Conservation (phyloP, 1,140 invertebrate species). For the Venturia canescens region DNA sequence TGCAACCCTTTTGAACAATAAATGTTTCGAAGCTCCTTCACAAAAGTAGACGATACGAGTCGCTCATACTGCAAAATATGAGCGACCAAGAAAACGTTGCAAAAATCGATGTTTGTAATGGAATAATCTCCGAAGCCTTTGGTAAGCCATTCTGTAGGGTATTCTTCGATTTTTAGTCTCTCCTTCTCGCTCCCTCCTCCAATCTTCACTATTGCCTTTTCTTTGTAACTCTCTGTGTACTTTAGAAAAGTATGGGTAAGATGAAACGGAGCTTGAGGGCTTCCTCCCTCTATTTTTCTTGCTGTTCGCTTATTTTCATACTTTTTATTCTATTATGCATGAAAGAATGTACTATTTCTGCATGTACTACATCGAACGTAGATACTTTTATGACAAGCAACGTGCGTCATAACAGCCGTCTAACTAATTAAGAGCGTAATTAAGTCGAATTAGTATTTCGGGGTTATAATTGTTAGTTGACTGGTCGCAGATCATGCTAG, state of each 20-base stretch:
- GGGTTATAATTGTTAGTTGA: too few relatives aligned
- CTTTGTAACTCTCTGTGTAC: neutral
- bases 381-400: neutral
- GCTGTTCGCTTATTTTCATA: neutral
- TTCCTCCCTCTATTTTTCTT: neutral
- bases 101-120: conserved; percentile 58
- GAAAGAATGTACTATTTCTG: neutral
- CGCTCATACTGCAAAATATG: neutral
- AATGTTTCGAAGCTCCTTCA: neutral
- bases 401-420: too few relatives aligned
- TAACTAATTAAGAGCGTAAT: too few relatives aligned
- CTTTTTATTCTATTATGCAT: neutral
- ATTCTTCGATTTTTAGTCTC: conserved; percentile 24
- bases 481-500: too few relatives aligned
- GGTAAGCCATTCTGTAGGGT: conserved; percentile 42
- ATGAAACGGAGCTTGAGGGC: neutral
- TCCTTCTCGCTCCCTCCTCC: conserved; percentile 42
- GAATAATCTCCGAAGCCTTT: conserved; percentile 61
- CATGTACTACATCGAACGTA: neutral
- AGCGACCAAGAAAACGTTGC: conserved; percentile 8
- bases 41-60: neutral
- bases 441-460: too few relatives aligned
- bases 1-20: too few relatives aligned
- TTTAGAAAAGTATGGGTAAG: neutral
- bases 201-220: neutral